phyloP scores from a whole-genome alignment of 2,797 vertebrate genomes.

The Okamejei kenojei region DNA sequence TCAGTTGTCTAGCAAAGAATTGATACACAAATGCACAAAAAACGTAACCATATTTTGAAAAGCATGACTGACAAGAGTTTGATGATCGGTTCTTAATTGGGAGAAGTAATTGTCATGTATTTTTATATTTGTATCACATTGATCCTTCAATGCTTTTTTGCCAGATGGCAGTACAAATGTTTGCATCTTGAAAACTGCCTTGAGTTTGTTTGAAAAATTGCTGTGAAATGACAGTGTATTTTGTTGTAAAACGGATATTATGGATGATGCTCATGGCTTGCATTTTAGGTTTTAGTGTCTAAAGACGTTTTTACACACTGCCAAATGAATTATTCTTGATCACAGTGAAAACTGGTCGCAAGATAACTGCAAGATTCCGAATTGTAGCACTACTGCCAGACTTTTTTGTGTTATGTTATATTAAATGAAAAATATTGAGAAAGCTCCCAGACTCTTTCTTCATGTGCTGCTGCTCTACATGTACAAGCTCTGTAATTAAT shows the following conservation, averaged over 20 bases:
- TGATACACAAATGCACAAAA: background rate
- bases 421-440: background rate
- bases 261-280: background rate
- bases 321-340: background rate
- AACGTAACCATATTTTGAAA: background rate
- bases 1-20: background rate
- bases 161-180: too few species aligned
- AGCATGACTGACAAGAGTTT: background rate
- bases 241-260: background rate
- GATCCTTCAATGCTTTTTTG: background rate
- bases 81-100: background rate
- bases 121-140: background rate
- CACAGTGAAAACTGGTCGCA: background rate
- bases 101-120: background rate
- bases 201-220: background rate
- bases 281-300: too few species aligned
- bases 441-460: background rate
- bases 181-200: background rate
- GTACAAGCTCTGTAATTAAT: background rate
- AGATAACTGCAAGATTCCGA: background rate
- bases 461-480: background rate
- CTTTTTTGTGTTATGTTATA: background rate
- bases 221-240: background rate
- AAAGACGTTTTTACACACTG: background rate
- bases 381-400: background rate